Conservation (phyloP, 2,113 vertebrate genomes). For the Phoxinus phoxinus region DNA sequence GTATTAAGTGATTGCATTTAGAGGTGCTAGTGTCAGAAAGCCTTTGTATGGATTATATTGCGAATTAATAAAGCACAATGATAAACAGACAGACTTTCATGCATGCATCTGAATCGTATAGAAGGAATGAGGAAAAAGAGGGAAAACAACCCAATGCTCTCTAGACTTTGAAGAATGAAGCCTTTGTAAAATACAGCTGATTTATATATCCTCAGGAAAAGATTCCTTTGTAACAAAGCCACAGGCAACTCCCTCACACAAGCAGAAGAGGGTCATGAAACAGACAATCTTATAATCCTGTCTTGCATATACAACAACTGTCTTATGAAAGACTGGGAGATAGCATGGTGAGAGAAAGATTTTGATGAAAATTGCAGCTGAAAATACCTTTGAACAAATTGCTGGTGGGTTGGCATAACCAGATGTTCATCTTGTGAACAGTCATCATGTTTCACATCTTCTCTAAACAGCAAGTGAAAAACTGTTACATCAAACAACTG, state of each 20-base stretch:
- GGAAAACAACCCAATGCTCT: conserved; percentile 13
- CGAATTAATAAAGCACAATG: neutral
- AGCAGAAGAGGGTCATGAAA: conserved; percentile 23
- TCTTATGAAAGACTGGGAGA: conserved; percentile 39
- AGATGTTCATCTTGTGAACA: conserved; percentile 56
- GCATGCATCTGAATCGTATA: conserved; percentile 11
- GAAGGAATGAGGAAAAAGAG: conserved; percentile 1
- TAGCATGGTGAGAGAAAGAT: conserved; percentile 34
- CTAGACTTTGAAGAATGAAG: conserved; percentile 44
- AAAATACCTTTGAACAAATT: conserved; percentile 48
- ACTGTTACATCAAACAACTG: neutral
- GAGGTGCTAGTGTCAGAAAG: neutral
- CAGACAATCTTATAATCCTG: conserved; percentile 27
- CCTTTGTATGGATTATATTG: neutral
- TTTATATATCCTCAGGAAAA: conserved; percentile 52
- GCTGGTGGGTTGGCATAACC: conserved; percentile 45
- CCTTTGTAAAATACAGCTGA: conserved; percentile 48
- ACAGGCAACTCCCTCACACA: conserved; percentile 38
- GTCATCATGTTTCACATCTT: conserved; percentile 41
- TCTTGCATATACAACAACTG: neutral
- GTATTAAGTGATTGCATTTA: neutral
- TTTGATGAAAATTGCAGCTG: conserved; percentile 45
- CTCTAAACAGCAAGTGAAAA: conserved; percentile 45
- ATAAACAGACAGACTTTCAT: conserved; percentile 17
- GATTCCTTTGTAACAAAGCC: conserved; percentile 45